phyloP scores from a whole-genome alignment of 2,113 vertebrate genomes.

The Ranitomeya variabilis region DNA sequence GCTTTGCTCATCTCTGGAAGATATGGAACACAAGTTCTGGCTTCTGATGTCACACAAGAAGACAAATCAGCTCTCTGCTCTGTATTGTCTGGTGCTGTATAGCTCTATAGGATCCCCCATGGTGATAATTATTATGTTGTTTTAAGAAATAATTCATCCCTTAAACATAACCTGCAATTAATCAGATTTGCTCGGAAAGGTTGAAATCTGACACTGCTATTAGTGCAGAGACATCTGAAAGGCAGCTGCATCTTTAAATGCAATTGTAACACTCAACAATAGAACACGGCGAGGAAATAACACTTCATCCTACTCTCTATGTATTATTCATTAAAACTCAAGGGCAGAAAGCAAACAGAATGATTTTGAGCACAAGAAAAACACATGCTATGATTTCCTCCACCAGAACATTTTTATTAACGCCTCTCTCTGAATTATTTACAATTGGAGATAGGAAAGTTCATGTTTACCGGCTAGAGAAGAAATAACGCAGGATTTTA shows the following conservation, averaged over 20 bases:
- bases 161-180: constrained; percentile 28
- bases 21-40: not conserved
- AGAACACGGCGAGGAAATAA: constrained; percentile 35
- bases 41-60: not conserved
- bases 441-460: constrained; percentile 30
- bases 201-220: not conserved
- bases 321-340: constrained; percentile 55
- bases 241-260: constrained; percentile 44
- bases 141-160: not conserved
- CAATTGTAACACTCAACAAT: constrained; percentile 27
- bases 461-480: not conserved
- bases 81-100: not conserved
- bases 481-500: not conserved
- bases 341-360: constrained; percentile 50
- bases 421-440: constrained; percentile 53
- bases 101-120: not conserved
- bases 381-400: constrained; percentile 49
- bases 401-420: constrained; percentile 51
- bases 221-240: constrained; percentile 16
- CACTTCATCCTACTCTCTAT: constrained; percentile 49
- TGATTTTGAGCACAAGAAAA: constrained; percentile 51
- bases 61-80: not conserved
- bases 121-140: not conserved
- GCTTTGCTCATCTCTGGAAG: no score
- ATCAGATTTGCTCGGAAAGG: not conserved